Conservation (phyloP, 2,797 vertebrate genomes). For the Propithecus deckenii region DNA sequence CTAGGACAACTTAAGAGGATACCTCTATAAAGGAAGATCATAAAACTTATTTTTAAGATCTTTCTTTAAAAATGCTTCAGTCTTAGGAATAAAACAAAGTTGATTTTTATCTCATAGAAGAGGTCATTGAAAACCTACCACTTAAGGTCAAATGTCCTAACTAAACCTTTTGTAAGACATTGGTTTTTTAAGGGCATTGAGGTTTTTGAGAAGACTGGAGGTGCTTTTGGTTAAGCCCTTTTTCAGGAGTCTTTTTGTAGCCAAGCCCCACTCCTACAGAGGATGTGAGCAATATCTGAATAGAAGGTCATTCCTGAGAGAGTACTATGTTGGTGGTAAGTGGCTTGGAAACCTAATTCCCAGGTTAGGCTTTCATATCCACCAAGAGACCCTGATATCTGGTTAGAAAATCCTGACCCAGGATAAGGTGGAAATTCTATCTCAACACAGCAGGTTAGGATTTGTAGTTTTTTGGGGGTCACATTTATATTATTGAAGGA, state of each 20-base stretch:
- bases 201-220: not conserved
- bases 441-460: constrained; percentile 33
- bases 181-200: not conserved
- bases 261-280: not conserved
- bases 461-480: constrained; percentile 22
- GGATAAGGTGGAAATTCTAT: constrained; percentile 51
- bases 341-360: not conserved
- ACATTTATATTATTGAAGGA: constrained; percentile 73
- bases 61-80: constrained; percentile 33
- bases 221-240: not conserved
- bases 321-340: not conserved
- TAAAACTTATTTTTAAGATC: not conserved
- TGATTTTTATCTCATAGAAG: constrained; percentile 38
- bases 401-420: constrained; percentile 53
- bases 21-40: not conserved
- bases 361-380: constrained; percentile 16
- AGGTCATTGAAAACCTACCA: not conserved
- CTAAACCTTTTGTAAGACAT: not conserved
- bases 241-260: not conserved
- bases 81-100: constrained; percentile 24
- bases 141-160: constrained; percentile 24
- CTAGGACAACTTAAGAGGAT: not conserved
- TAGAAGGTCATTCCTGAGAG: not conserved
- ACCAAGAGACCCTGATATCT: not conserved
- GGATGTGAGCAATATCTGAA: not conserved